Evolutionary conservation across 2,888 invertebrate species (phyloP).

Genomic region (Adineta ricciae): DNA sequence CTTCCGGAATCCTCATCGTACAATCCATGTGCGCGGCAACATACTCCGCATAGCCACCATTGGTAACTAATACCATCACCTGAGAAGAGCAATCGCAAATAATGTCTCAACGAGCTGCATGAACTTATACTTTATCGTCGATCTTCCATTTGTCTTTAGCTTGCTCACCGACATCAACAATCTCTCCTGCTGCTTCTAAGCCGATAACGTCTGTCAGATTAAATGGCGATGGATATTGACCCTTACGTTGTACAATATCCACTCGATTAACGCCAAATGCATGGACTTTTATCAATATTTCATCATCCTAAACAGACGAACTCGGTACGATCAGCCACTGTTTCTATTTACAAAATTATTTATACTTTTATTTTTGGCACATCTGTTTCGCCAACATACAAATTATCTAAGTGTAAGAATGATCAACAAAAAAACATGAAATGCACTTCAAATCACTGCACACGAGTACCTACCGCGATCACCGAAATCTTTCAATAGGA

Average conservation of each 20-base stretch:
- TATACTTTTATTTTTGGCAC: conserved; percentile 5
- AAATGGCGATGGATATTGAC: conserved; percentile 45
- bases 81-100: conserved; percentile 35
- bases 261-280: conserved; percentile 37
- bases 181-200: conserved; percentile 46
- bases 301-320: conserved; percentile 7
- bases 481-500: conserved; percentile 5
- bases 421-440: no score
- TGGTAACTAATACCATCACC: conserved; percentile 48
- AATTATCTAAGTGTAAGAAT: background rate
- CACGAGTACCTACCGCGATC: background rate
- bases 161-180: conserved; percentile 41
- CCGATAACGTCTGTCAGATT: conserved; percentile 47
- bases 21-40: conserved; percentile 43
- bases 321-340: background rate
- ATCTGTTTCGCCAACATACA: background rate
- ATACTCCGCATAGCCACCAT: conserved; percentile 51
- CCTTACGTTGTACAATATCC: conserved; percentile 42
- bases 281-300: conserved; percentile 36
- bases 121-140: conserved; percentile 37
- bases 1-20: conserved; percentile 41
- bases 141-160: conserved; percentile 40
- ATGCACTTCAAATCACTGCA: no score
- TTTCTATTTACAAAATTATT: no score
- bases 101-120: no score